Conservation (phyloP, 2,888 invertebrate genomes). For the Lucinisca nassula region DNA sequence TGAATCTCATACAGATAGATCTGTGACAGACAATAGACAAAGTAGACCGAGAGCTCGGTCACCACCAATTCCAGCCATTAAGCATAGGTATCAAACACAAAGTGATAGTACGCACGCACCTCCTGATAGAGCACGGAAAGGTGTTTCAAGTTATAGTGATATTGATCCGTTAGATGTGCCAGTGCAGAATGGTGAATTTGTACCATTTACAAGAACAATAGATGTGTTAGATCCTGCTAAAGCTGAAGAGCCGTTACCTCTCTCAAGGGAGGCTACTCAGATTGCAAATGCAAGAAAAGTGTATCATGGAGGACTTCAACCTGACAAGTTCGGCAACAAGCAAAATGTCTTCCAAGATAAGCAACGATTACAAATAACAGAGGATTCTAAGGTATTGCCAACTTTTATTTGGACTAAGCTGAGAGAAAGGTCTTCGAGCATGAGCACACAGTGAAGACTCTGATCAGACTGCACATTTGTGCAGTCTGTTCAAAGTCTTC, state of each 20-base stretch:
- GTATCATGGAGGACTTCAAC: slow-evolving; percentile 84
- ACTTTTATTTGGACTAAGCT: background rate
- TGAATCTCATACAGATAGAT: slow-evolving; percentile 42
- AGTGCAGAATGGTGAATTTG: slow-evolving; percentile 79
- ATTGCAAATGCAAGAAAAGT: slow-evolving; percentile 83
- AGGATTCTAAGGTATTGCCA: slow-evolving; percentile 45
- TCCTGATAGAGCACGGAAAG: slow-evolving; percentile 21
- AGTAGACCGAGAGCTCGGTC: slow-evolving; percentile 62
- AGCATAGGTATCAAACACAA: slow-evolving; percentile 67
- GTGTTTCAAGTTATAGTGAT: slow-evolving; percentile 72
- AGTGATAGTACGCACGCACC: slow-evolving; percentile 5
- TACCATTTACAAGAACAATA: slow-evolving; percentile 86
- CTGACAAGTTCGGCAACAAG: slow-evolving; percentile 84
- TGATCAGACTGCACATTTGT: too few relatives aligned
- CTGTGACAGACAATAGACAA: slow-evolving; percentile 1
- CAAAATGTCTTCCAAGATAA: slow-evolving; percentile 79
- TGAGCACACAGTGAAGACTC: too few relatives aligned
- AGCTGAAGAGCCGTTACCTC: slow-evolving; percentile 83
- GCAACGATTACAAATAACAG: slow-evolving; percentile 59
- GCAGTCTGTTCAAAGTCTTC: too few relatives aligned
- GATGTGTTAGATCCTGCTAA: slow-evolving; percentile 86
- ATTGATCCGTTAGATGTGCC: slow-evolving; percentile 67
- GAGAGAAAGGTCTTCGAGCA: too few relatives aligned
- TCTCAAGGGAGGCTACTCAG: slow-evolving; percentile 85
- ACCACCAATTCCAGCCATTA: slow-evolving; percentile 82